Conservation (phyloP, 2,797 vertebrate species). For the Thamnophis elegans region DNA sequence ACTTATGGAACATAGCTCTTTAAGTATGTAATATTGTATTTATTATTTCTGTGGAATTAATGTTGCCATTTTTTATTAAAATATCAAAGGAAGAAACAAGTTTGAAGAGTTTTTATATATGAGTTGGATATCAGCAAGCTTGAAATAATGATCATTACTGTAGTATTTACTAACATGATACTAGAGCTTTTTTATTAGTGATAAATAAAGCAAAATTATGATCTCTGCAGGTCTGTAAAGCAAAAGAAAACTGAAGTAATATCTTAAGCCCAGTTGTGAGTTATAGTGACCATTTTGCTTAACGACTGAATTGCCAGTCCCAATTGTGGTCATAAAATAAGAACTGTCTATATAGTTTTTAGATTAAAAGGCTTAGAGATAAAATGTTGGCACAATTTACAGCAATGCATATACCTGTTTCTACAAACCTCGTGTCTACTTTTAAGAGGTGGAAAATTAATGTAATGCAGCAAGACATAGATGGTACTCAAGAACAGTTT, state of each 20-base stretch:
- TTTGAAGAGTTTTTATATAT: neutral
- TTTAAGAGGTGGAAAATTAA: neutral
- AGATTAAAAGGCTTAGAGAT: neutral
- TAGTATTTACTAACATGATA: neutral
- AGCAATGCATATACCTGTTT: neutral
- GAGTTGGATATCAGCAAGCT: neutral
- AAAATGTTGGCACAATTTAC: conserved; percentile 23
- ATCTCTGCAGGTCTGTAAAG: neutral
- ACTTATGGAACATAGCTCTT: neutral
- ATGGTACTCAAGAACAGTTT: conserved; percentile 40
- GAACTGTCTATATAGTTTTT: neutral
- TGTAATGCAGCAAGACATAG: neutral
- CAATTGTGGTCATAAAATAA: neutral
- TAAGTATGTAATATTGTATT: neutral
- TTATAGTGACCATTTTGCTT: neutral
- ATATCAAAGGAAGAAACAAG: neutral
- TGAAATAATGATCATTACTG: neutral
- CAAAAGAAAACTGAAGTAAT: neutral
- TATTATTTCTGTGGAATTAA: conserved; percentile 1
- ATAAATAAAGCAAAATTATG: neutral
- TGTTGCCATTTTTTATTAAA: neutral
- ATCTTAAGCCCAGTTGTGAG: neutral
- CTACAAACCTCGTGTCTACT: neutral
- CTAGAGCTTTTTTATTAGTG: neutral
- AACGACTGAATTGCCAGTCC: neutral